A percentile compares a stretch with the other conserved stretches of the same genome.
phyloP scores from a whole-genome alignment of 2,113 vertebrate genomes.

The Equus quagga region DNA sequence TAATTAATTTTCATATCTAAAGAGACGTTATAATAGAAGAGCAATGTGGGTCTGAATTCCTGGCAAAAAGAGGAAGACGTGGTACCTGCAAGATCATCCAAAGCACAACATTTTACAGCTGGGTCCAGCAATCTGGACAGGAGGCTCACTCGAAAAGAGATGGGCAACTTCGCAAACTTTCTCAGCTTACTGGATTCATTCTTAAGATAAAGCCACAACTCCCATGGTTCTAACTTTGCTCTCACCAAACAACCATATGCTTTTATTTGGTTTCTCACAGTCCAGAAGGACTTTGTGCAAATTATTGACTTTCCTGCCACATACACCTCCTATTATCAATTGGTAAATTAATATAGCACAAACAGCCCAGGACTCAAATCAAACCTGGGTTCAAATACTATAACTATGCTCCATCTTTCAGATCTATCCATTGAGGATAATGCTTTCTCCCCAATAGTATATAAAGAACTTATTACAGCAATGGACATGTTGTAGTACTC shows the following conservation, averaged over 20 bases:
- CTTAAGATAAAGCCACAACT: not conserved
- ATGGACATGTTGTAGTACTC: not conserved
- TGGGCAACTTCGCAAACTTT: not conserved
- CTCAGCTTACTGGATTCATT: not conserved
- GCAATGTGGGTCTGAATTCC: not conserved
- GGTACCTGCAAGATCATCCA: accelerated
- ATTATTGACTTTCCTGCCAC: not conserved
- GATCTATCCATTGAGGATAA: not conserved
- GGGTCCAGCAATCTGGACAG: no score
- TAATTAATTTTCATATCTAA: not conserved
- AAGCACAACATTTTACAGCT: not conserved
- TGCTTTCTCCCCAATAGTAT: not conserved
- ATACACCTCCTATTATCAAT: not conserved
- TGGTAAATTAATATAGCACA: not conserved
- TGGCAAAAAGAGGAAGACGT: not conserved
- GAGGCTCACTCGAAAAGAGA: not conserved
- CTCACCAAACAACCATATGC: not conserved
- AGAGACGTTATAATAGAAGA: not conserved
- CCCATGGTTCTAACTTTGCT: not conserved
- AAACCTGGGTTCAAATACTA: not conserved
- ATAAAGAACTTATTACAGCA: not conserved
- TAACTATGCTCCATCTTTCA: not conserved
- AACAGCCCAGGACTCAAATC: not conserved
- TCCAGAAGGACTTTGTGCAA: not conserved
- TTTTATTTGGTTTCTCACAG: not conserved